A percentile compares a stretch with the other conserved stretches of the same genome.
Conservation (phyloP, 2,797 vertebrate genomes). For the Hydrophis major region DNA sequence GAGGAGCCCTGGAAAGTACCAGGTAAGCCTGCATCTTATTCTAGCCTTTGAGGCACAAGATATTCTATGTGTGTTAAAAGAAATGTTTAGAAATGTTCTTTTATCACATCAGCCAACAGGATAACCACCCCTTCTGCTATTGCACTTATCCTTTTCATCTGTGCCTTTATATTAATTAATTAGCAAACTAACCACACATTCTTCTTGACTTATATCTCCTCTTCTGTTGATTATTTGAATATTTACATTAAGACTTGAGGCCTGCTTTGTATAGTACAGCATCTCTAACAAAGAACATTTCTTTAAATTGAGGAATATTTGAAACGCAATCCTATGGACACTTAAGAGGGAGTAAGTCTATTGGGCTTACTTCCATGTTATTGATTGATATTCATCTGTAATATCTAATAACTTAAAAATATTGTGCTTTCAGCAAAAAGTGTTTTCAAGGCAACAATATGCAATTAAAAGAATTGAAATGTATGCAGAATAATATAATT, state of each 20-base stretch:
- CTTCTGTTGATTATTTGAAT: neutral
- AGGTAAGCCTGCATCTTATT: conserved; percentile 59
- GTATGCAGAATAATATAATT: neutral
- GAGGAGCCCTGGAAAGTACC: conserved; percentile 67
- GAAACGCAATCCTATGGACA: neutral
- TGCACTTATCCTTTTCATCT: neutral
- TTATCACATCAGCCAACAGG: neutral
- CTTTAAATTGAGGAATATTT: neutral
- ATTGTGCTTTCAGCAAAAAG: neutral
- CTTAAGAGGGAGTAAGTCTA: neutral
- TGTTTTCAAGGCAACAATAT: neutral
- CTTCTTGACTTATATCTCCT: neutral
- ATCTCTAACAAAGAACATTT: neutral
- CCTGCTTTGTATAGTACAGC: neutral
- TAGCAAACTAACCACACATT: neutral
- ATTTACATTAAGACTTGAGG: neutral
- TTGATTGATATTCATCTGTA: neutral
- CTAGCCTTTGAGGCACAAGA: neutral
- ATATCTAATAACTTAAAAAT: neutral
- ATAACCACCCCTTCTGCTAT: neutral
- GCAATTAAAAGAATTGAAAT: neutral
- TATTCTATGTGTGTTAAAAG: neutral
- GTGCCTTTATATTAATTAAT: neutral
- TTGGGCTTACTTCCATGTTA: neutral
- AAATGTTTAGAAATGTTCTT: neutral